These are phyloP conservation scores for Eupithecia subfuscata DNA, from an alignment of 2,888 invertebrate genomes.

Conservation along the genomic window DNA sequence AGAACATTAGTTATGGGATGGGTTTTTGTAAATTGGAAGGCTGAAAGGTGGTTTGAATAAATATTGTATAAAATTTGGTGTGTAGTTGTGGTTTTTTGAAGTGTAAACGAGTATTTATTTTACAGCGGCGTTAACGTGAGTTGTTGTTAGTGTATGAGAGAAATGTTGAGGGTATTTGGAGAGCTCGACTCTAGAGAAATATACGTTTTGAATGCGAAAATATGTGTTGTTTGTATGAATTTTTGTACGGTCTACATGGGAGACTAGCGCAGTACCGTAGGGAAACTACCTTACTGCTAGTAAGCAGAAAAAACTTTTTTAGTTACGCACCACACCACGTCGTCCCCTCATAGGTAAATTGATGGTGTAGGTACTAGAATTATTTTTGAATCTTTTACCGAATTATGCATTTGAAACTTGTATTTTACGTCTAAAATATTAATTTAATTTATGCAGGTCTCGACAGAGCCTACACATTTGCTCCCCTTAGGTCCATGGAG, in stretches of 20 bases:
- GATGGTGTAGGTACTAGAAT: too few relatives aligned
- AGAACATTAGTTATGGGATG: slow-evolving; percentile 30
- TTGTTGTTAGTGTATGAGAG: slow-evolving; percentile 60
- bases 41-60: slow-evolving; percentile 61
- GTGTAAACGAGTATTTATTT: slow-evolving; percentile 76
- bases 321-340: too few relatives aligned
- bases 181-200: slow-evolving; percentile 12
- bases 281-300: not conserved
- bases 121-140: slow-evolving; percentile 69
- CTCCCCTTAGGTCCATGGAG: too few relatives aligned
- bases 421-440: too few relatives aligned
- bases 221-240: not conserved
- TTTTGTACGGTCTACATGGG: not conserved
- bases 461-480: too few relatives aligned
- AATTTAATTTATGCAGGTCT: too few relatives aligned
- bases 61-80: slow-evolving; percentile 69
- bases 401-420: too few relatives aligned
- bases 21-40: slow-evolving; percentile 51
- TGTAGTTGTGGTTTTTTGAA: slow-evolving; percentile 71
- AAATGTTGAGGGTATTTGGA: slow-evolving; percentile 3
- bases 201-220: slow-evolving; percentile 11
- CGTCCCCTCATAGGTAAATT: too few relatives aligned
- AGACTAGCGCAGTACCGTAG: not conserved
- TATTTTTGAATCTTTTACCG: too few relatives aligned
- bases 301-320: too few relatives aligned